Evolutionary conservation across 64 coral and sea anemone species (phyloP).

Genomic region (Dendronephthya gigantea): DNA sequence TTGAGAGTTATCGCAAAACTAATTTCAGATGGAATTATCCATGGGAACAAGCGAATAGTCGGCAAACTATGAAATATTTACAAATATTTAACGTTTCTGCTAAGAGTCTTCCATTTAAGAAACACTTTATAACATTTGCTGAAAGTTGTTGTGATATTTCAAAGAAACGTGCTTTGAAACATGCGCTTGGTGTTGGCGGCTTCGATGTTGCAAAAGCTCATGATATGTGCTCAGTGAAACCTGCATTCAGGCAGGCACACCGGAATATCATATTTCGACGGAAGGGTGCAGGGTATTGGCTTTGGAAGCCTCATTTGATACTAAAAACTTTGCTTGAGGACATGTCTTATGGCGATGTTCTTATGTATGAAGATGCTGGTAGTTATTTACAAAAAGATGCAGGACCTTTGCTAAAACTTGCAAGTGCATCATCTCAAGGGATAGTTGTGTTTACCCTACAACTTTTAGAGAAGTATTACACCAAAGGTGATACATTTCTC

Average conservation of each 20-base stretch:
- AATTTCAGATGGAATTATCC: not conserved
- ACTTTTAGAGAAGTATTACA: not conserved
- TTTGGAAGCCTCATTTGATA: conserved; percentile 10
- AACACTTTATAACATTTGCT: conserved; percentile 3
- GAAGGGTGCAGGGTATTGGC: not conserved
- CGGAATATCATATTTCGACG: not conserved
- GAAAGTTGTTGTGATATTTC: not conserved
- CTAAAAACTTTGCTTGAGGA: not conserved
- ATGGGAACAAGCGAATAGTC: not conserved
- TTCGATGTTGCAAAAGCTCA: not conserved
- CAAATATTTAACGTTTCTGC: not conserved
- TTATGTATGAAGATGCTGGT: conserved; percentile 5
- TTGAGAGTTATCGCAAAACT: not conserved
- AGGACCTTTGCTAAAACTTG: not conserved
- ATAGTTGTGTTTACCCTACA: not conserved
- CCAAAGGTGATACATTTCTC: not conserved
- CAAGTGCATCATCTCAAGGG: not conserved
- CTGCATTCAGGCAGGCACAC: not conserved
- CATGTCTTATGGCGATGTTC: not conserved
- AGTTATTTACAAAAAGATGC: not conserved
- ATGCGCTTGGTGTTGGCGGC: not conserved
- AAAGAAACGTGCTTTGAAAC: not conserved
- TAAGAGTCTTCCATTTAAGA: not conserved
- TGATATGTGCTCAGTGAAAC: not conserved
- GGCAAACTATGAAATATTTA: not conserved